Percentiles rank a stretch among this genome's conserved stretches.
Evolutionary conservation across 2,888 invertebrate species (phyloP).

Genomic region (Drosophila aldrichi): DNA sequence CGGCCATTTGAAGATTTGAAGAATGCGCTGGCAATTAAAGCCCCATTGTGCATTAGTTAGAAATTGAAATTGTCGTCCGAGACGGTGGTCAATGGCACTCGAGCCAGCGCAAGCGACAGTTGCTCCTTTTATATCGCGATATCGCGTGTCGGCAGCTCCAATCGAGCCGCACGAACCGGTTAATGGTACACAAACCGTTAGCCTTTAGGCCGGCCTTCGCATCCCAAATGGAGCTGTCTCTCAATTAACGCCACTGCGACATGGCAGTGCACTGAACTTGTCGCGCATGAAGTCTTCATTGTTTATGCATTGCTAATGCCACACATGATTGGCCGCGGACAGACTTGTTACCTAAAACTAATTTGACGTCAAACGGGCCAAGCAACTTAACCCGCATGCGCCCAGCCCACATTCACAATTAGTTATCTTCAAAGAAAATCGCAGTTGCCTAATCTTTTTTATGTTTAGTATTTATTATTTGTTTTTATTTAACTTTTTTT

Average conservation of each 20-base stretch:
- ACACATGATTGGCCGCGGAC: constrained; percentile 47
- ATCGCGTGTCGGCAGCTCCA: constrained; percentile 21
- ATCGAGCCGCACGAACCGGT: constrained; percentile 39
- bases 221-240: constrained; percentile 65
- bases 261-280: constrained; percentile 74
- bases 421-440: no score
- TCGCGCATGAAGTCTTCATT: constrained; percentile 50
- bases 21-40: constrained; percentile 69
- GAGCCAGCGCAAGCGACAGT: constrained; percentile 46
- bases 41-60: constrained; percentile 57
- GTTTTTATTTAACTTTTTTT: neutral
- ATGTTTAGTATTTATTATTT: neutral
- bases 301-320: constrained; percentile 60
- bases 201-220: constrained; percentile 46
- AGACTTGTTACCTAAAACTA: constrained; percentile 8
- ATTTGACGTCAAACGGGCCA: constrained; percentile 10
- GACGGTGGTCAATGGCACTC: constrained; percentile 53
- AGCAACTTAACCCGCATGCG: constrained; percentile 41
- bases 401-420: neutral
- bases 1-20: constrained; percentile 45
- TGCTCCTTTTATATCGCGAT: constrained; percentile 40
- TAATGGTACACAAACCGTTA: constrained; percentile 25
- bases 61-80: constrained; percentile 68
- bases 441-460: neutral
- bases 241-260: constrained; percentile 61